Evolutionary conservation across 1,140 invertebrate species (phyloP), one percentile per base, ranked within the genome.

Genomic region (Heterodera schachtii): DNA sequence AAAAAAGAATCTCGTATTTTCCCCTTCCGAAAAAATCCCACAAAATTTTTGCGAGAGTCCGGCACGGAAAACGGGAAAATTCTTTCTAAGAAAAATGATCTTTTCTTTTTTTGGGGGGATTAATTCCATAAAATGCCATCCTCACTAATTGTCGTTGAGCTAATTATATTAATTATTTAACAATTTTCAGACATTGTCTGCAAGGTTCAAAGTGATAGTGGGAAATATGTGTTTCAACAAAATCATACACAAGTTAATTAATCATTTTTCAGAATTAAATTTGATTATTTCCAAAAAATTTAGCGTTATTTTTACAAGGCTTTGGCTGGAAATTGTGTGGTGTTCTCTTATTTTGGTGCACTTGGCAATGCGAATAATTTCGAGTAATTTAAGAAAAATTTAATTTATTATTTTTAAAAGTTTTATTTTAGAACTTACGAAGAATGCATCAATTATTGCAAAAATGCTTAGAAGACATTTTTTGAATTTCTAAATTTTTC

Each of bases 401-500:
- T 2, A 0, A 78, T 11, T 41, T 67, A 13, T 69, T 41, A 41
- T 21, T 52, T 69, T n/a, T 19, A 66, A 77, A 69, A 7, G 31
- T 9, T 9, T 74, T 75, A 46, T 75, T 75, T 46, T 16, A 78
- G 76, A 31, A 87, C 83, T 19, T 89, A 89, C 78, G 86, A 87
- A 70, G 82, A 89, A 9, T 89, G 90, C 94, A 95, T 86, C 92
- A 92, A 71, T 91, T 92, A 84, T 94, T 95, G 43, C 93, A 49
- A 74, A 64, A 64, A 19, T 60, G 16, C 16, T 60, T 60, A 60
- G 13, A 11, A 11, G 9, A 52, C 31, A 31, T 31, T 31, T 31
- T 31, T 31, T 31, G 31, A 31, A 31, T 31, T 31, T 31, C 31
- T 31, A 64, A 64, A 64, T 52, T 52, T 52, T 52, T 8, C 11